Evolutionary conservation across 2,797 vertebrate species (phyloP).

Genomic region (Spheniscus humboldti): DNA sequence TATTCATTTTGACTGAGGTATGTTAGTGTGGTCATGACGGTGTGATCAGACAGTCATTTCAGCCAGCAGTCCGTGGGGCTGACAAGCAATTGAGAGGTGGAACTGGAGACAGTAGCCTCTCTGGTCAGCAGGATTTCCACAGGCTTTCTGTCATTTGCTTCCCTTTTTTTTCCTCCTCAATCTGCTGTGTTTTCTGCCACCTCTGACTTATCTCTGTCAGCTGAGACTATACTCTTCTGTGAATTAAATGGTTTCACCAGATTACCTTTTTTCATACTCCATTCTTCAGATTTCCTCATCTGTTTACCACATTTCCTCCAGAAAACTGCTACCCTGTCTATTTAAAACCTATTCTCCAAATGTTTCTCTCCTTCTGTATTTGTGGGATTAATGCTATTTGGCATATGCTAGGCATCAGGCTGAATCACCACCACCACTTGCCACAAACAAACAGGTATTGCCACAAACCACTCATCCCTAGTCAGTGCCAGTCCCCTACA

Average conservation of each 20-base stretch:
- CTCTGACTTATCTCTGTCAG: neutral
- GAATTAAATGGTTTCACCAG: neutral
- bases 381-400: neutral
- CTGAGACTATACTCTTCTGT: neutral
- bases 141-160: neutral
- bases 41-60: neutral
- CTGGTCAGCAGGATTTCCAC: neutral
- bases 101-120: neutral
- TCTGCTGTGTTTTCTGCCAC: neutral
- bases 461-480: neutral
- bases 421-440: neutral
- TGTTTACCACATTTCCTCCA: neutral
- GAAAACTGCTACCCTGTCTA: neutral
- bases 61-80: neutral
- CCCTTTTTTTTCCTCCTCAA: neutral
- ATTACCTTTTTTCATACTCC: neutral
- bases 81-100: neutral
- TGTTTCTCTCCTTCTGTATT: neutral
- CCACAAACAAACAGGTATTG: constrained; percentile 32
- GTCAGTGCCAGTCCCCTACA: neutral
- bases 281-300: neutral
- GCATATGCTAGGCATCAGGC: neutral
- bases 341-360: neutral
- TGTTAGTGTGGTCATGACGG: neutral
- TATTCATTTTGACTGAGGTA: neutral